A percentile compares a stretch with the other conserved stretches of the same genome.
Conservation (phyloP, 2,888 invertebrate species). For the Chironomus riparius region DNA sequence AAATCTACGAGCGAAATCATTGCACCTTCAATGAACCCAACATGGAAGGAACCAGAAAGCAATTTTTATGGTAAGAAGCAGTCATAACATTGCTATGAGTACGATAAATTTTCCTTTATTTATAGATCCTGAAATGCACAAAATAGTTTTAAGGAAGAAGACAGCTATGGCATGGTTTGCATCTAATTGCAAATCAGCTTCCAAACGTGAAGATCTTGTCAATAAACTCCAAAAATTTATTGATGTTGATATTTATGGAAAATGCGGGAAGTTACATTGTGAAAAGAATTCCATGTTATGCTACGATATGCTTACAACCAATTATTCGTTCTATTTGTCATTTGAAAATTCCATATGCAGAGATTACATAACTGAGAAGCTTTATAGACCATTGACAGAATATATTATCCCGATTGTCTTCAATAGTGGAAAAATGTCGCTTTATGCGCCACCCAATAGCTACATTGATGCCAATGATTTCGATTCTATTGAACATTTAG, state of each 20-base stretch:
- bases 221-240: constrained; percentile 48
- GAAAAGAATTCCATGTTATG: constrained; percentile 36
- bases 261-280: constrained; percentile 46
- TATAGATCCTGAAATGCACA: neutral
- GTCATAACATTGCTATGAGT: too few species aligned
- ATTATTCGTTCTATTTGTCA: constrained; percentile 58
- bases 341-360: constrained; percentile 61
- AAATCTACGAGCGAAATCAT: constrained; percentile 29
- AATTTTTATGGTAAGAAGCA: constrained; percentile 18
- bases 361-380: constrained; percentile 56
- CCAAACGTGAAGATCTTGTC: constrained; percentile 42
- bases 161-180: constrained; percentile 51
- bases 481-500: constrained; percentile 43
- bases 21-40: neutral
- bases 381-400: constrained; percentile 49
- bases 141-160: constrained; percentile 36
- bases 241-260: constrained; percentile 53
- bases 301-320: constrained; percentile 39
- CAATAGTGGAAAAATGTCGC: constrained; percentile 52
- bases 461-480: constrained; percentile 52
- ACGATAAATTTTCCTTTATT: too few species aligned
- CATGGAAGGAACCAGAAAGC: constrained; percentile 3
- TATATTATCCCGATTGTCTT: constrained; percentile 57
- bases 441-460: constrained; percentile 46
- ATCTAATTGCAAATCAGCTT: constrained; percentile 46